Base-by-base conservation (phyloP, 2,888 invertebrate genomes). In the Dasysyrphus tricinctus region DNA sequence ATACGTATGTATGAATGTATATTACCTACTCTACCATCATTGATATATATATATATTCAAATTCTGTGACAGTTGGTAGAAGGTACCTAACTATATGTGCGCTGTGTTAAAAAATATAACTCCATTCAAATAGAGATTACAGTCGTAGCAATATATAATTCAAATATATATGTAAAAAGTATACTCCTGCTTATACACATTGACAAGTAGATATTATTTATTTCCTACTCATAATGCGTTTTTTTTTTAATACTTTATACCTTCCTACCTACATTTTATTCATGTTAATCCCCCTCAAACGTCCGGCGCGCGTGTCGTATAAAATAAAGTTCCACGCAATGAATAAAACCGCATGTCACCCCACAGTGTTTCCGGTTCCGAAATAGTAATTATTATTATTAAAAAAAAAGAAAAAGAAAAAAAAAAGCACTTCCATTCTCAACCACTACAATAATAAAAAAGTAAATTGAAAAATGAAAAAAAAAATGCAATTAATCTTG, bases 341-440 rank as follows among this genome's bases (percentile, higher is more conserved):
- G 77, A 72, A 65, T 77, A 70, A 24, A 81, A 81, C 77, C 76
- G 63, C 81, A 77, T 82, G 81, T 78, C 81, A 78, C 76, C 44
- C 69, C 57, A 63, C 63, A 76, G 63, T 57, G 61, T 78, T 70
- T 79, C 79, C 75, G 75, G 65, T 76, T 67, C 49, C 67, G 67
- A 67, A 67, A 49, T 67, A 67, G 67, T 67, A 67, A 67, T 67
- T 67, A 67, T 65, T 47, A 47, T 49, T 24, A 14, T 5, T 42
- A 29, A 34, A 44, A 49, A 56, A 63, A 76, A 24, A n/a, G n/a
- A 24, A 24, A 3, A 24, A 24, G 24, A 63, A 49, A 69, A 29
- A 16, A 69, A 19, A n/a, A 37, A 8, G 5, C 32, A 47, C 12
- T 47, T 49, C 16, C 19, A 80, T 75, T 69, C 51, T 69, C 51